Base-by-base conservation (phyloP, 2,797 vertebrate species). In the Todus mexicanus region DNA sequence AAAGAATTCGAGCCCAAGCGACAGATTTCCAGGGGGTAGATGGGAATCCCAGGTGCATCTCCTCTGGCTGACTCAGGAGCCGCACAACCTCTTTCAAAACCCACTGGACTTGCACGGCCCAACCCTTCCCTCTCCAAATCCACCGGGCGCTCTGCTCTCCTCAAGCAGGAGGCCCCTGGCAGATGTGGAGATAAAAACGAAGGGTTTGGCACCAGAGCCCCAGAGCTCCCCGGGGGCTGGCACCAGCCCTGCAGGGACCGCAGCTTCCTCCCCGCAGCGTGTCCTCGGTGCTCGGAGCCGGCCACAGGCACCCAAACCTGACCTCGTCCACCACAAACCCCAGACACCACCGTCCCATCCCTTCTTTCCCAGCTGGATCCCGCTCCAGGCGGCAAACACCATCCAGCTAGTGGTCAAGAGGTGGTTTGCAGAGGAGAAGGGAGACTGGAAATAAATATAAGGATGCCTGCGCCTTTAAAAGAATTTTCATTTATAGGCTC, bases 401-500 rank as follows among this genome's bases (percentile, higher is more conserved):
- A 5, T 5, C 2, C 42, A 65, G 80, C 51, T 16, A 4, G 60
- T 25, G 92, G 93, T 76, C 90, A 89, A 51, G 47, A 3, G 0
- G 51, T 71, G 43, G 25, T 26, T 45, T 47, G 48, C 61, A 31
- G n/a, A 71, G 37, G 37, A 27, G 51, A 64, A 57, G 37, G 29
- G 53, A 82, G 70, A 27, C 31, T 61, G 51, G 33, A 89, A 89
- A 64, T 13, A 84, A 89, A 86, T 73, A 92, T 95, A 97, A 96
- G 92, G 85, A 90, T 92, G 96, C 94, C 97, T 98, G 97, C 27
- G 91, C 97, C 98, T 98, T 98, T 98, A 98, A 98, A 98, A 97
- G 97, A 97, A 97, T 98, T 98, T 98, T 98, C 98, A 98, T 98
- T 98, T 98, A 98, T 98, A 98, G 97, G 97, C 97, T 98, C 98